Conservation (phyloP, 2,797 vertebrate species). For the Propithecus deckenii region DNA sequence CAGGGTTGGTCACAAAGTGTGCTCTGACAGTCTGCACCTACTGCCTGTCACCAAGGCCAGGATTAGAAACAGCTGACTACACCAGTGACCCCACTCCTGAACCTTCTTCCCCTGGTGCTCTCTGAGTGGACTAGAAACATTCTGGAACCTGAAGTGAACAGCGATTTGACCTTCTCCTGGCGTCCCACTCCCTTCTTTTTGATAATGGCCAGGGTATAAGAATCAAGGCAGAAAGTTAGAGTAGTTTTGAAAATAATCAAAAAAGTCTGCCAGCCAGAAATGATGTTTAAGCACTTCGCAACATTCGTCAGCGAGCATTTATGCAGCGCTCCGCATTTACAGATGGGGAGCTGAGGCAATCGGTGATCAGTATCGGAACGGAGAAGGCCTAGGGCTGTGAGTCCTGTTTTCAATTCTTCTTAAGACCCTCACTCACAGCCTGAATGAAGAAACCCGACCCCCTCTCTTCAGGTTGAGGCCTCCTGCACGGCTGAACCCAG, state of each 20-base stretch:
- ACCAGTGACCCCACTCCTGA: background rate
- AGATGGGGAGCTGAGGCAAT: background rate
- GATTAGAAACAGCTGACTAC: background rate
- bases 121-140: background rate
- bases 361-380: background rate
- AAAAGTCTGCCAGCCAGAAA: background rate
- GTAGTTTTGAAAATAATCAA: background rate
- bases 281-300: background rate
- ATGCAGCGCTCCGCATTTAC: too few relatives aligned
- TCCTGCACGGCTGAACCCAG: background rate
- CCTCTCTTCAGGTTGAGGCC: fast-evolving
- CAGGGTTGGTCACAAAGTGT: background rate
- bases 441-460: background rate
- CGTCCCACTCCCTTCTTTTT: background rate
- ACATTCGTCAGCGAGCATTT: too few relatives aligned
- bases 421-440: background rate
- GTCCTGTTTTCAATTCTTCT: background rate
- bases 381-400: background rate
- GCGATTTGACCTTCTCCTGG: background rate
- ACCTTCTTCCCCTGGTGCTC: background rate
- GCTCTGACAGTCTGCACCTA: background rate
- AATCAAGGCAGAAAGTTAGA: background rate
- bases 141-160: background rate
- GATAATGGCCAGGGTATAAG: background rate
- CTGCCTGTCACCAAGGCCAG: background rate